Evolutionary conservation across 2,888 invertebrate genomes (phyloP).

Genomic region (Congeria kusceri): DNA sequence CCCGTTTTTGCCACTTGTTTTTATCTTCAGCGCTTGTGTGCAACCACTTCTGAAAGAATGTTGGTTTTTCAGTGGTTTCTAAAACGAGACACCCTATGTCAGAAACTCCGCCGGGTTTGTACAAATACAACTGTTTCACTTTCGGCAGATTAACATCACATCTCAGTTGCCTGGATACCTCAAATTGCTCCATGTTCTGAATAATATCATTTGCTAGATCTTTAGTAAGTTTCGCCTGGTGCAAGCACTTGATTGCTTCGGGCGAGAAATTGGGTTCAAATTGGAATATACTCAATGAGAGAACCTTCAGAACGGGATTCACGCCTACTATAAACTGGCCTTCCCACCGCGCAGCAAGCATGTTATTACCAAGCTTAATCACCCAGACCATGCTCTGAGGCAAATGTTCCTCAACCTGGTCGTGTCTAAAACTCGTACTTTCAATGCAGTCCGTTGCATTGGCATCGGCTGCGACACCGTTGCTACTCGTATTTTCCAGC

Average conservation of each 20-base stretch:
- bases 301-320: slow-evolving; percentile 42
- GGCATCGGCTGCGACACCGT: slow-evolving; percentile 7
- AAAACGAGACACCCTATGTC: slow-evolving; percentile 46
- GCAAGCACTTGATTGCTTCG: slow-evolving; percentile 53
- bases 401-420: slow-evolving; percentile 59
- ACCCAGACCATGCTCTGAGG: slow-evolving; percentile 62
- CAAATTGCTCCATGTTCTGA: slow-evolving; percentile 60
- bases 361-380: slow-evolving; percentile 36
- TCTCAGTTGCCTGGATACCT: slow-evolving; percentile 60
- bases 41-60: slow-evolving; percentile 56
- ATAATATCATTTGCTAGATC: slow-evolving; percentile 52
- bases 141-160: slow-evolving; percentile 45
- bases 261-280: slow-evolving; percentile 50
- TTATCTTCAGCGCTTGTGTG: slow-evolving; percentile 63
- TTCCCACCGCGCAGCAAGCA: slow-evolving; percentile 52
- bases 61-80: slow-evolving; percentile 32
- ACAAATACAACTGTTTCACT: slow-evolving; percentile 44
- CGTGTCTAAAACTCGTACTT: slow-evolving; percentile 25
- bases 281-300: slow-evolving; percentile 53
- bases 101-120: slow-evolving; percentile 34
- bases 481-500: slow-evolving; percentile 38
- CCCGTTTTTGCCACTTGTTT: slow-evolving; percentile 54
- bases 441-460: slow-evolving; percentile 4
- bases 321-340: slow-evolving; percentile 62
- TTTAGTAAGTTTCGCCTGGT: slow-evolving; percentile 50